phyloP scores from a whole-genome alignment of 2,888 invertebrate species.

The Phymatocera aterrima region DNA sequence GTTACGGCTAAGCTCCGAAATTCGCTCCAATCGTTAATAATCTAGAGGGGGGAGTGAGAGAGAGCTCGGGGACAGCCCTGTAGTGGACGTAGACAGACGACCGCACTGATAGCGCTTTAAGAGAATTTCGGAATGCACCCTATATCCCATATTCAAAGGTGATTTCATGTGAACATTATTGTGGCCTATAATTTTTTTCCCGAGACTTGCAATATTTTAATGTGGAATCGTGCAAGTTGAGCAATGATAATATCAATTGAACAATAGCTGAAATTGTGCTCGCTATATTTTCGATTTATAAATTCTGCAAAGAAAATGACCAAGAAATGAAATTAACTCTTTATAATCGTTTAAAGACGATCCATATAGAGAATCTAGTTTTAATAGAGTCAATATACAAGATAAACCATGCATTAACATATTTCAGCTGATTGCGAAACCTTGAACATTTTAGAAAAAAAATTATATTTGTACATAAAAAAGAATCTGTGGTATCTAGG shows the following conservation, averaged over 20 bases:
- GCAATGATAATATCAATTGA: background rate
- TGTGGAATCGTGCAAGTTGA: background rate
- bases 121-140: background rate
- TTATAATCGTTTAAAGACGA: background rate
- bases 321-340: conserved; percentile 12
- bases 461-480: conserved; percentile 59
- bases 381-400: conserved; percentile 6
- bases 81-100: too few relatives aligned
- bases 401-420: conserved; percentile 45
- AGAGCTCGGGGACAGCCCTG: too few relatives aligned
- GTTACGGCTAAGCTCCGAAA: too few relatives aligned
- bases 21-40: too few relatives aligned
- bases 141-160: background rate
- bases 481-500: conserved; percentile 45
- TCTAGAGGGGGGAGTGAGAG: too few relatives aligned
- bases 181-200: background rate
- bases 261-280: background rate
- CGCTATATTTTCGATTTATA: background rate
- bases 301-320: background rate
- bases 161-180: background rate
- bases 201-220: background rate
- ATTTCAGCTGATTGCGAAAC: conserved; percentile 52
- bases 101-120: too few relatives aligned
- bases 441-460: conserved; percentile 52
- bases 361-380: background rate